Conservation (phyloP, 1,140 invertebrate genomes). For the Trypoxylus dichotomus region DNA sequence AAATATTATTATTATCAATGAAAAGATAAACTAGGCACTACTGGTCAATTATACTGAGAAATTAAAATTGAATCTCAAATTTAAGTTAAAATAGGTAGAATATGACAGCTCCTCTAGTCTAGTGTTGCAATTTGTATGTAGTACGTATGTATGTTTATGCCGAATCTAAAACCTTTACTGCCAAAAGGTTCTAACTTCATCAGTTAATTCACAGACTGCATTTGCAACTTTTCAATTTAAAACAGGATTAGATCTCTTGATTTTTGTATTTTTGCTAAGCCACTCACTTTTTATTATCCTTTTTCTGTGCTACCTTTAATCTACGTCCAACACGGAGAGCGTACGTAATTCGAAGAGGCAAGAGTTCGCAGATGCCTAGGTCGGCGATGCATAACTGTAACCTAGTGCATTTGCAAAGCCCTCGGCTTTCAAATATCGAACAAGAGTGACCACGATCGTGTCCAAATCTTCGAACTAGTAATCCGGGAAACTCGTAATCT, state of each 20-base stretch:
- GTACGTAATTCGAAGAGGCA: neutral
- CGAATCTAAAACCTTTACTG: neutral
- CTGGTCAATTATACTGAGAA: too few relatives aligned
- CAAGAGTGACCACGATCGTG: conserved; percentile 22
- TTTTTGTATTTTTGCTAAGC: too few relatives aligned
- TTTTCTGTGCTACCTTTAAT: neutral
- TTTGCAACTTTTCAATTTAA: neutral
- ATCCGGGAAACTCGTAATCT: conserved; percentile 18
- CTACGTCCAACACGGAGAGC: neutral
- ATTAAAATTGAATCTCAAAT: too few relatives aligned
- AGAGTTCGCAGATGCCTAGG: neutral
- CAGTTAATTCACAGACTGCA: neutral
- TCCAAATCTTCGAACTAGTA: conserved; percentile 11
- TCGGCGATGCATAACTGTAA: neutral
- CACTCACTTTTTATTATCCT: neutral
- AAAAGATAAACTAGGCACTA: too few relatives aligned
- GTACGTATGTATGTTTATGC: neutral
- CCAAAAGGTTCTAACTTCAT: neutral
- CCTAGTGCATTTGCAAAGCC: neutral
- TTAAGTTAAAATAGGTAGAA: too few relatives aligned
- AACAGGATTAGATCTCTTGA: neutral
- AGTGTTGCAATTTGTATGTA: too few relatives aligned
- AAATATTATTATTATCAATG: too few relatives aligned
- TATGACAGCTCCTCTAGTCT: too few relatives aligned
- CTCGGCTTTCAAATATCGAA: conserved; percentile 14